These are phyloP conservation scores for Coelopa frigida DNA, from an alignment of 1,140 invertebrate species.

Conservation along the genomic window DNA sequence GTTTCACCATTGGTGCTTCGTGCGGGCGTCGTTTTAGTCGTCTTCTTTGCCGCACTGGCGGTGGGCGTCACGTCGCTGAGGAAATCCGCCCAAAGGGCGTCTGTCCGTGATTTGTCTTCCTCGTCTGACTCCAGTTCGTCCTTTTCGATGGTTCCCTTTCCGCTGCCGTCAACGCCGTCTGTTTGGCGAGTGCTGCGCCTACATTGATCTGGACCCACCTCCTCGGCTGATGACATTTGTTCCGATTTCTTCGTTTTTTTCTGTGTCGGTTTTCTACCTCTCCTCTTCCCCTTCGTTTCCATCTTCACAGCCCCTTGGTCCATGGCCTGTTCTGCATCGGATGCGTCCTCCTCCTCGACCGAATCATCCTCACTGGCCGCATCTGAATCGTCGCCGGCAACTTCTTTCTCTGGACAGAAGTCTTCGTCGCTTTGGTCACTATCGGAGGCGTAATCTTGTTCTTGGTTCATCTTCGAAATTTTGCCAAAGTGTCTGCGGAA, in stretches of 20 bases:
- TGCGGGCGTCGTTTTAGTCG: background rate
- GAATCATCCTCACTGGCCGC: constrained; percentile 39
- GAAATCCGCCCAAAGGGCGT: constrained; percentile 68
- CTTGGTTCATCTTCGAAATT: constrained; percentile 28
- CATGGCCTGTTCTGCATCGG: constrained; percentile 27
- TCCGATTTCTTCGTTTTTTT: constrained; percentile 11
- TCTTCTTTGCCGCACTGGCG: background rate
- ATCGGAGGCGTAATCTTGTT: constrained; percentile 24
- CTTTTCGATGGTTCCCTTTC: constrained; percentile 16
- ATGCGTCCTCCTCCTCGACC: constrained; percentile 38
- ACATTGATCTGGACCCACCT: constrained; percentile 8
- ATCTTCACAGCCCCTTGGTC: background rate
- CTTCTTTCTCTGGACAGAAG: constrained; percentile 44
- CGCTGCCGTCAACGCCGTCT: constrained; percentile 3
- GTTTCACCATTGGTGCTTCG: background rate
- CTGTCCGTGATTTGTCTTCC: constrained; percentile 60
- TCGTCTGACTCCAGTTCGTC: constrained; percentile 43
- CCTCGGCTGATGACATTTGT: constrained; percentile 13
- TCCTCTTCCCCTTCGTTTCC: constrained; percentile 21
- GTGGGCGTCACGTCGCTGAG: constrained; percentile 58
- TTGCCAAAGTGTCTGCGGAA: too few relatives aligned
- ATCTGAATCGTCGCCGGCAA: constrained; percentile 49
- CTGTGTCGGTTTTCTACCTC: constrained; percentile 21
- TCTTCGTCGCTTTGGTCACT: constrained; percentile 47
- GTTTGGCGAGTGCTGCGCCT: constrained; percentile 15